Conservation (phyloP, 2,888 invertebrate species). For the Agrochola lychnidis region DNA sequence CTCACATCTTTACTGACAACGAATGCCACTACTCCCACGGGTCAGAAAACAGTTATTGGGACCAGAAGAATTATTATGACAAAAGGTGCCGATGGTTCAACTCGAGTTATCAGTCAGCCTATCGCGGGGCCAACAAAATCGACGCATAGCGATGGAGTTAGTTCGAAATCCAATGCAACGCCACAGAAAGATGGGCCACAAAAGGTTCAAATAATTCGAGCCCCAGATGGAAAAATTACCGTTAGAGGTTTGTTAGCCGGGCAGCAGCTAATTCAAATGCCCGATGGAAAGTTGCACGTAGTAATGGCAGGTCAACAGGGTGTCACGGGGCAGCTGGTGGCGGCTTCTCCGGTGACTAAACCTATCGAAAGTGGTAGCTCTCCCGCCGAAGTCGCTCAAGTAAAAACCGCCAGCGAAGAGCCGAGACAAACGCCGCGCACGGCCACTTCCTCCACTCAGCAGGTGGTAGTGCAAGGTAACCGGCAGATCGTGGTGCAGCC, state of each 20-base stretch:
- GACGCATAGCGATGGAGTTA: constrained; percentile 76
- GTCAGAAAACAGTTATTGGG: constrained; percentile 92
- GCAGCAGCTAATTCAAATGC: constrained; percentile 97
- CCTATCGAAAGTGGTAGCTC: constrained; percentile 67
- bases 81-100: constrained; percentile 93
- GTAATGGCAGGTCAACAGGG: constrained; percentile 92
- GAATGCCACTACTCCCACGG: constrained; percentile 86
- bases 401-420: constrained; percentile 49
- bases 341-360: constrained; percentile 78
- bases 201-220: constrained; percentile 97
- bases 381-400: constrained; percentile 32
- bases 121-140: constrained; percentile 84
- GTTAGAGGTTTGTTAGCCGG: constrained; percentile 97
- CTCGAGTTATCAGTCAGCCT: constrained; percentile 92
- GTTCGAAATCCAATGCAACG: constrained; percentile 73
- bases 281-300: constrained; percentile 97
- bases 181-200: constrained; percentile 91
- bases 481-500: constrained; percentile 81
- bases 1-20: constrained; percentile 92
- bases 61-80: constrained; percentile 94
- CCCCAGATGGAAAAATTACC: constrained; percentile 97
- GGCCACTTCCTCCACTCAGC: constrained; percentile 67
- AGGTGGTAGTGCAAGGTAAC: constrained; percentile 81
- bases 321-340: constrained; percentile 84
- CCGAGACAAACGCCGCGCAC: constrained; percentile 66